Base-by-base conservation (phyloP, 2,888 invertebrate genomes). In the Plagiodera versicolora region DNA sequence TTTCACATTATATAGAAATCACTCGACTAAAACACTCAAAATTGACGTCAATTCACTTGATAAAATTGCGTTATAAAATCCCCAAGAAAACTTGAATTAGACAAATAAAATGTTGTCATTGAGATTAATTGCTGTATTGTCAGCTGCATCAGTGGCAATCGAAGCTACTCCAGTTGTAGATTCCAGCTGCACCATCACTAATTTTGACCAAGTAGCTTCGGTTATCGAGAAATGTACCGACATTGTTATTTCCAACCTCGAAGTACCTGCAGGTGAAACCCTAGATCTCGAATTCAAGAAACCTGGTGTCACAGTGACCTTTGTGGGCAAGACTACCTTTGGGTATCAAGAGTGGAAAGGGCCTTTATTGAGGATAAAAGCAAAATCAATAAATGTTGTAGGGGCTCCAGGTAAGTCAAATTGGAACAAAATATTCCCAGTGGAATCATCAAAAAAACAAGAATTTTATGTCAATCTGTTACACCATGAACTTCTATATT, bases 191-290 rank as follows among this genome's bases (percentile, higher is more conserved):
- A 54, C 46, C 8, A 57, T 61, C 32, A 32, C 53, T 4, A 18
- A 47, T 10, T 57, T 44, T 19, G 44, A 30, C 2, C 47, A 61
- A 45, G 61, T 61, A 11, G 52, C 18, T 20, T 20, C 39, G 17
- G 61, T 57, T 18, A 44, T 53, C 9, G 57, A 24, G 0, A 51
- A 24, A 16, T 61, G 61, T 32, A 57, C 32, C 6, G 49, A 53
- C n/a, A 57, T 61, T 4, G 54, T 54, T 0, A 39, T 61, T 1
- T 32, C 52, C 5, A 45, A 45, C 17, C 49, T 61, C 4, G 5
- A 48, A 14, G 61, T 61, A 17, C 57, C 61, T 14, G 53, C 50
- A 4, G 61, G 61, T 16, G 49, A 61, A 45, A 48, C 53, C 2
- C 30, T 61, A 17, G 16, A 44, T 5, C 49, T 61, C 4, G 11